Conservation (phyloP, 2,113 vertebrate species). For the Porphyrio hochstetteri region DNA sequence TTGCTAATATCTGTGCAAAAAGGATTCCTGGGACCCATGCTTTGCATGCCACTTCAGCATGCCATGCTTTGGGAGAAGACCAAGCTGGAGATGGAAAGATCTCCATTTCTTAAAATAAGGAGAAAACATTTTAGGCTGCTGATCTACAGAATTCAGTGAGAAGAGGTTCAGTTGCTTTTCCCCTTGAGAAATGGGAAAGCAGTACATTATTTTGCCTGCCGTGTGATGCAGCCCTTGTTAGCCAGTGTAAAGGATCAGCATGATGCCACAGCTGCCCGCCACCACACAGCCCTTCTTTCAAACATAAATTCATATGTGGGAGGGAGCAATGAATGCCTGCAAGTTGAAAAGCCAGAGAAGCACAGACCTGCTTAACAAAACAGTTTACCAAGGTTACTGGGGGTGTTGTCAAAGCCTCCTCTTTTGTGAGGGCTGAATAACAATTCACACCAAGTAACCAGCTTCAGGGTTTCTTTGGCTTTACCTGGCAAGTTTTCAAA, state of each 20-base stretch:
- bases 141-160: background rate
- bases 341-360: conserved; percentile 53
- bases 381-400: conserved; percentile 63
- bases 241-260: conserved; percentile 23
- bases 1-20: background rate
- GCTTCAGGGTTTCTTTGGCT: conserved; percentile 26
- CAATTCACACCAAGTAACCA: conserved; percentile 30
- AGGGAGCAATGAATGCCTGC: conserved; percentile 54
- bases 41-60: background rate
- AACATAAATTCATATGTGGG: conserved; percentile 32
- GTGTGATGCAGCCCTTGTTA: background rate
- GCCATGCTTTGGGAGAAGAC: background rate
- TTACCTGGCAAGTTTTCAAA: conserved; percentile 68
- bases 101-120: background rate
- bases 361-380: conserved; percentile 66
- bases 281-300: conserved; percentile 17
- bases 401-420: conserved; percentile 51
- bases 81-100: background rate
- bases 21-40: background rate
- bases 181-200: background rate
- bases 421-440: conserved; percentile 60
- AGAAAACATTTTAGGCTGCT: background rate
- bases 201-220: background rate
- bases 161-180: background rate
- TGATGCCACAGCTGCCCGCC: conserved; percentile 44